Base-by-base conservation (phyloP, 2,797 vertebrate species). In the Crypturellus tataupa region DNA sequence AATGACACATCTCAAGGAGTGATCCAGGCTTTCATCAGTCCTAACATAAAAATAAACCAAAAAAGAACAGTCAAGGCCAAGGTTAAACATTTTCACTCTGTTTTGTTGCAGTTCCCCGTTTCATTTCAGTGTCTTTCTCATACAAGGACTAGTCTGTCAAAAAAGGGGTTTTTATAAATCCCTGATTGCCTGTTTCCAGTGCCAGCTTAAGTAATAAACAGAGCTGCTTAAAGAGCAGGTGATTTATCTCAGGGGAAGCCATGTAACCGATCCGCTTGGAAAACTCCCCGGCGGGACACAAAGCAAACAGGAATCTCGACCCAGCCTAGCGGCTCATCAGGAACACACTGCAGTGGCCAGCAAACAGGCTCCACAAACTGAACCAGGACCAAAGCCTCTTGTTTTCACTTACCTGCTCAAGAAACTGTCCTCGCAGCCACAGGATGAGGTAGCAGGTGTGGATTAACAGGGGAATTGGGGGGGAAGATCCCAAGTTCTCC, bases 221-320 rank as follows among this genome's bases (percentile, higher is more conserved):
- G n/a, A n/a, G n/a, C n/a, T n/a, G n/a, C n/a, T n/a, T n/a, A n/a
- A n/a, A n/a, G n/a, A n/a, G n/a, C n/a, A n/a, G 65, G 47, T 9
- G 78, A 63, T 80, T 77, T 83, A 62, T 80, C 55, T 76, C 60
- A 2, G 70, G 71, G 59, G 87, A 59, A 80, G 79, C 40, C 58
- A 31, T 24, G 42, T 2, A 27, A 64, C 19, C 49, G 58, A 58
- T 23, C 73, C 71, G 73, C 59, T 42, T 0, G 39, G 82, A 82
- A 79, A 82, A 42, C 62, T 82, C 47, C 69, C 73, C 13, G 1
- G 14, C 12, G 40, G 46, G 72, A 19, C 8, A 40, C n/a, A 70
- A 58, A 70, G 51, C 78, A 83, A 86, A 86, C 78, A 37, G 37
- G 20, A 4, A 16, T 53, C 73, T 40, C 8, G 10, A 15, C 60